phyloP scores from a whole-genome alignment of 2,113 vertebrate species.

The Upupa epops region DNA sequence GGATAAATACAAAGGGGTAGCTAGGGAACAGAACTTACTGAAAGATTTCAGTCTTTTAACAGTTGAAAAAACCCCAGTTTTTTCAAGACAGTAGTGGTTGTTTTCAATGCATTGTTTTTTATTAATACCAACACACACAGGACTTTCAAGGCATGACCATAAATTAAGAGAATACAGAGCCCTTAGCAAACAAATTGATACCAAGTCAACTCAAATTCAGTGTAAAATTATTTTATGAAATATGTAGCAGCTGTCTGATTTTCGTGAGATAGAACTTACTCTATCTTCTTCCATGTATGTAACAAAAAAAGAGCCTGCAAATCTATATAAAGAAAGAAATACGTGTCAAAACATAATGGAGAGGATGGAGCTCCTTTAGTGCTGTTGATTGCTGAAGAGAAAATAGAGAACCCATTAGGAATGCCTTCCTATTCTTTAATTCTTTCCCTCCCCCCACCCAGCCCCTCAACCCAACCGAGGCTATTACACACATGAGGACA shows the following conservation, averaged over 20 bases:
- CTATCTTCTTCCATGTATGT: neutral
- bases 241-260: neutral
- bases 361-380: neutral
- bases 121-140: neutral
- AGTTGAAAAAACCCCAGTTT: neutral
- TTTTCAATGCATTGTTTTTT: neutral
- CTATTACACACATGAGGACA: constrained; percentile 73
- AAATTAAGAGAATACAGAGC: neutral
- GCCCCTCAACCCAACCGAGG: constrained; percentile 30
- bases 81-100: neutral
- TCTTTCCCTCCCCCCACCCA: constrained; percentile 50
- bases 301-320: neutral
- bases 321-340: neutral
- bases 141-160: neutral
- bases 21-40: neutral
- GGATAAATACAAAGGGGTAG: neutral
- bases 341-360: neutral
- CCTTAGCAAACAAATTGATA: neutral
- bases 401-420: constrained; percentile 57
- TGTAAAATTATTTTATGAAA: neutral
- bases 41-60: neutral
- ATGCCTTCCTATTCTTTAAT: constrained; percentile 56
- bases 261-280: neutral
- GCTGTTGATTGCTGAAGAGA: constrained; percentile 37
- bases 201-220: neutral